phyloP scores from a whole-genome alignment of 2,797 vertebrate species.

The Pitangus sulphuratus region DNA sequence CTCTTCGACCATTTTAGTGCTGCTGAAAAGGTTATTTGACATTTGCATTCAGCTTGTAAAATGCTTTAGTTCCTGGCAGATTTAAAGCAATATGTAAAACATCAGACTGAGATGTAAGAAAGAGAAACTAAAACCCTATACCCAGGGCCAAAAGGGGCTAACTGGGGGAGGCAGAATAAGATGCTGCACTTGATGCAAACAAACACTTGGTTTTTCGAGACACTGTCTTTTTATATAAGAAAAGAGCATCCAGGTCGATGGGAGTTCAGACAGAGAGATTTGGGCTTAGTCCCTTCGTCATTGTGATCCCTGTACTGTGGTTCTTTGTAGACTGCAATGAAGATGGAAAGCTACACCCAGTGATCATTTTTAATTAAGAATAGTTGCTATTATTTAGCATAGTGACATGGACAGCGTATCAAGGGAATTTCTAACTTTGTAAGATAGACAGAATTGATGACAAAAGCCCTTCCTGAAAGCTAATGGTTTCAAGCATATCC shows the following conservation, averaged over 20 bases:
- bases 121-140: not conserved
- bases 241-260: not conserved
- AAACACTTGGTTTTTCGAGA: not conserved
- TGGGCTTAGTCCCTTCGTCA: not conserved
- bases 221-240: not conserved
- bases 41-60: constrained; percentile 19
- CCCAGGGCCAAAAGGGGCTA: not conserved
- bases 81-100: constrained; percentile 2
- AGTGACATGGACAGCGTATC: not conserved
- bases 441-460: constrained; percentile 44
- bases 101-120: constrained; percentile 5
- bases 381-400: constrained; percentile 37
- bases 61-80: not conserved
- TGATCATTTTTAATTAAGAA: constrained; percentile 59
- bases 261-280: not conserved
- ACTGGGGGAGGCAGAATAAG: not conserved
- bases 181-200: not conserved
- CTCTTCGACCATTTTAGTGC: not conserved
- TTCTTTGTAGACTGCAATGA: not conserved
- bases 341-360: constrained; percentile 16
- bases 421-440: constrained; percentile 33
- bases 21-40: constrained; percentile 1
- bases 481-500: constrained; percentile 2
- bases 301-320: not conserved
- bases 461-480: constrained; percentile 15